A percentile compares a stretch with the other conserved stretches of the same genome.
Conservation (phyloP, 2,888 invertebrate genomes). For the Atherix ibis region DNA sequence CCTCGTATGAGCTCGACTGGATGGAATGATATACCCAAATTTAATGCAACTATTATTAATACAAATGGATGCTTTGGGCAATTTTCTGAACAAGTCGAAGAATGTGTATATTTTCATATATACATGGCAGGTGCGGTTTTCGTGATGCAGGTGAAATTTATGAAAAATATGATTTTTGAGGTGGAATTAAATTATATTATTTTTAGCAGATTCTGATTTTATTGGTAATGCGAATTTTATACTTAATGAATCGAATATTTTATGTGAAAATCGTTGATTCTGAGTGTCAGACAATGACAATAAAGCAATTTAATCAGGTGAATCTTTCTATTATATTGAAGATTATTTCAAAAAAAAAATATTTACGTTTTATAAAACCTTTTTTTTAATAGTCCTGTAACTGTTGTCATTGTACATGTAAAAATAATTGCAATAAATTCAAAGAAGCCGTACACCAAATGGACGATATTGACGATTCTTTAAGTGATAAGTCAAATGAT, state of each 20-base stretch:
- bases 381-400: neutral
- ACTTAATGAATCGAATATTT: neutral
- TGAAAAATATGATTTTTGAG: neutral
- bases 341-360: neutral
- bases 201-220: constrained; percentile 7
- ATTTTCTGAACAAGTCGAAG: constrained; percentile 3
- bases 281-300: constrained; percentile 8
- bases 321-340: neutral
- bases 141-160: constrained; percentile 4
- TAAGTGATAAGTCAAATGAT: too few relatives aligned
- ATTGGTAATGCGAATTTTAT: constrained; percentile 5
- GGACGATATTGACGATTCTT: too few relatives aligned
- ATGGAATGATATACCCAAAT: constrained; percentile 6
- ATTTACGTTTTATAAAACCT: neutral
- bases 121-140: constrained; percentile 1
- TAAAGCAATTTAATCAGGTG: constrained; percentile 4
- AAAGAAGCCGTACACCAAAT: too few relatives aligned
- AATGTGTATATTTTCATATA: constrained; percentile 2
- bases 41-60: constrained; percentile 9
- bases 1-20: too few relatives aligned
- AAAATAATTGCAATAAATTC: too few relatives aligned
- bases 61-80: constrained; percentile 8
- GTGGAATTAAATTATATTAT: neutral
- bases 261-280: constrained; percentile 3
- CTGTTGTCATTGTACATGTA: too few relatives aligned